These are phyloP conservation scores for Amiota communis DNA, from an alignment of 2,888 invertebrate species.

Conservation along the genomic window DNA sequence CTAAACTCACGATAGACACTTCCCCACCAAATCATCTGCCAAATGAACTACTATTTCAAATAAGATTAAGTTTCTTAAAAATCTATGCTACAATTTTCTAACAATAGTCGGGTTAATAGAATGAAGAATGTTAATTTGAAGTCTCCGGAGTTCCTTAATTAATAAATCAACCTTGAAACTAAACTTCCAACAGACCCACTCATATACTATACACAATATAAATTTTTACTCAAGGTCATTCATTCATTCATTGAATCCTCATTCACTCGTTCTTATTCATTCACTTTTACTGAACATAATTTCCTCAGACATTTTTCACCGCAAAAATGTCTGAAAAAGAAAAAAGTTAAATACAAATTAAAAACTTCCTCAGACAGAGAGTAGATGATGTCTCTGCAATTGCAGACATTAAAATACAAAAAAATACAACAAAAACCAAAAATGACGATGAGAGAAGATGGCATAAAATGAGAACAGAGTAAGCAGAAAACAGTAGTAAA, in stretches of 20 bases:
- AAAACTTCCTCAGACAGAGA: slow-evolving; percentile 25
- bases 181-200: too few relatives aligned
- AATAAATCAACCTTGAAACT: too few relatives aligned
- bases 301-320: not conserved
- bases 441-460: slow-evolving; percentile 7
- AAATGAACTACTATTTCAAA: too few relatives aligned
- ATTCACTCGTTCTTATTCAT: not conserved
- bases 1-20: too few relatives aligned
- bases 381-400: slow-evolving; percentile 21
- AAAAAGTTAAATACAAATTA: slow-evolving; percentile 27
- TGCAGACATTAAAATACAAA: slow-evolving; percentile 27
- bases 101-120: too few relatives aligned
- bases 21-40: too few relatives aligned
- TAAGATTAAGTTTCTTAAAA: too few relatives aligned
- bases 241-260: not conserved
- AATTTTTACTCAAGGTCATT: not conserved
- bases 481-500: slow-evolving; percentile 5
- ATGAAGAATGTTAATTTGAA: too few relatives aligned
- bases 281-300: slow-evolving; percentile 16
- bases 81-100: too few relatives aligned
- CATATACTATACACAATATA: too few relatives aligned
- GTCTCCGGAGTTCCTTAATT: too few relatives aligned
- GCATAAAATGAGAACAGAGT: not conserved
- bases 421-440: slow-evolving; percentile 28
- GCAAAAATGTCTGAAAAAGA: not conserved